Conservation (phyloP, 1,140 invertebrate genomes). For the Gonioctena quinquepunctata region DNA sequence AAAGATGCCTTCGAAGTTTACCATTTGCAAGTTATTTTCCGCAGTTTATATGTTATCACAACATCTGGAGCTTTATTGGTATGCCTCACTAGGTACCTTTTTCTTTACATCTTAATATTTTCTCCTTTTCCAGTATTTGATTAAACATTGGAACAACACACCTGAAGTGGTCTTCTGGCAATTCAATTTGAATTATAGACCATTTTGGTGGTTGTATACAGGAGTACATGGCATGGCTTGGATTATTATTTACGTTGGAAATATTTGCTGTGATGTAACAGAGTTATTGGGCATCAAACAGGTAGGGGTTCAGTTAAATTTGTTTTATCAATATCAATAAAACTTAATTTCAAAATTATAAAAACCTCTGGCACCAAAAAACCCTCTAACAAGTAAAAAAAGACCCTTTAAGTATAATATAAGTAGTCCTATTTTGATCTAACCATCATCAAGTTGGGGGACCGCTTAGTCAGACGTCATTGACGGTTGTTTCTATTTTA, state of each 20-base stretch:
- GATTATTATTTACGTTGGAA: constrained; percentile 65
- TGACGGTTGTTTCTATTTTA: too few species aligned
- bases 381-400: too few species aligned
- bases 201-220: constrained; percentile 57
- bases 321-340: too few species aligned
- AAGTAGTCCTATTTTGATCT: too few species aligned
- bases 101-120: not conserved
- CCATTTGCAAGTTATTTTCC: constrained; percentile 37
- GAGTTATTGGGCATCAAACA: constrained; percentile 66
- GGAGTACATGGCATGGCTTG: constrained; percentile 61
- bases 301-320: constrained; percentile 38
- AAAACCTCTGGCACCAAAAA: too few species aligned
- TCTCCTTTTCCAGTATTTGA: constrained; percentile 42
- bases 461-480: too few species aligned
- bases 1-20: constrained; percentile 37
- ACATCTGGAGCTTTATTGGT: constrained; percentile 42
- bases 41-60: constrained; percentile 48
- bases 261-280: constrained; percentile 64
- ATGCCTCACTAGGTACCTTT: not conserved
- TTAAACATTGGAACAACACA: constrained; percentile 44
- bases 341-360: too few species aligned
- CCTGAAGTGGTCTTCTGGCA: constrained; percentile 42
- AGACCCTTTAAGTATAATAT: too few species aligned
- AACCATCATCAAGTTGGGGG: too few species aligned
- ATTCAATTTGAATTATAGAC: constrained; percentile 39